Conservation (phyloP, 2,888 invertebrate species). For the Patella depressa region DNA sequence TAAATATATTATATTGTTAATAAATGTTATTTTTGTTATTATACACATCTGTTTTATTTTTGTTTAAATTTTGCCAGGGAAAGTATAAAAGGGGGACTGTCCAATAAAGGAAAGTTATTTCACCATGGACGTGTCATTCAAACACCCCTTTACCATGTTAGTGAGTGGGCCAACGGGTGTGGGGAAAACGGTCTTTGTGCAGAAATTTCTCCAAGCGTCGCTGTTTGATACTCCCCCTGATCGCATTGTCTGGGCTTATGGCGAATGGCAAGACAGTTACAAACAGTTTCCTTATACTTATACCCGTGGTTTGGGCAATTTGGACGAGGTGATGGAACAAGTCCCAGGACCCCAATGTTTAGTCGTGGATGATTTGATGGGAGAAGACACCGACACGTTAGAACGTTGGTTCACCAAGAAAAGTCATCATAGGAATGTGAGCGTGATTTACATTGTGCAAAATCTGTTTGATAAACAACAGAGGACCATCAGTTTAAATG, state of each 20-base stretch:
- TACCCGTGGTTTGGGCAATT: background rate
- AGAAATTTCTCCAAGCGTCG: background rate
- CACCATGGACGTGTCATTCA: background rate
- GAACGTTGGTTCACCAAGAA: constrained; percentile 6
- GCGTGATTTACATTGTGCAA: constrained; percentile 15
- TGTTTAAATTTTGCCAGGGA: background rate
- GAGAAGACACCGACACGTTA: background rate
- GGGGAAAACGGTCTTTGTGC: background rate
- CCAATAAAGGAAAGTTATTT: background rate
- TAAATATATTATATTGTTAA: too few relatives aligned
- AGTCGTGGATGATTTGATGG: constrained; percentile 13
- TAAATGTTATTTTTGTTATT: too few relatives aligned
- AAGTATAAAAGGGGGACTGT: background rate
- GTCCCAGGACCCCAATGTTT: background rate
- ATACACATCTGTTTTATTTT: background rate
- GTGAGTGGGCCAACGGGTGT: background rate
- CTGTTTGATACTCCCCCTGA: background rate
- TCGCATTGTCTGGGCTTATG: background rate
- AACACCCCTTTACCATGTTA: background rate
- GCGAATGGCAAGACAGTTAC: background rate
- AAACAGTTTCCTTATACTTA: background rate
- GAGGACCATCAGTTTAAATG: constrained; percentile 16
- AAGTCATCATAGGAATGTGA: constrained; percentile 18
- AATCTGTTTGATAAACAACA: constrained; percentile 16
- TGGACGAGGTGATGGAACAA: background rate